Conservation (phyloP, 2,113 vertebrate genomes). For the Pterophyllum scalare region DNA sequence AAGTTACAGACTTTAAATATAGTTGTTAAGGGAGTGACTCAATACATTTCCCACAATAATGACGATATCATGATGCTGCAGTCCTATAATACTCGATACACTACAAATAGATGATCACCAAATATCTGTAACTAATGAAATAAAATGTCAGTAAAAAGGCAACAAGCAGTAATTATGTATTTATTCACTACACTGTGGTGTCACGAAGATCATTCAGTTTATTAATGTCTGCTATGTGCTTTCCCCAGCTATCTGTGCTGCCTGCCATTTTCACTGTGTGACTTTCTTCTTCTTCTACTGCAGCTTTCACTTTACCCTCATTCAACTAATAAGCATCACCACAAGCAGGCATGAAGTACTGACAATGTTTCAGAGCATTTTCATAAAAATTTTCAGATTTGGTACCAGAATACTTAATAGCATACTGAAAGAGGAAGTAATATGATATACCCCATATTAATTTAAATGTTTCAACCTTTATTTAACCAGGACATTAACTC, state of each 20-base stretch:
- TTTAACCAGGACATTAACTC: background rate
- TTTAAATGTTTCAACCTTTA: background rate
- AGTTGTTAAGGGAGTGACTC: background rate
- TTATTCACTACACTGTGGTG: background rate
- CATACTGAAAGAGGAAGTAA: background rate
- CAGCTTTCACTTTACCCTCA: background rate
- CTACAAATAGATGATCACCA: background rate
- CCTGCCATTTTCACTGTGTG: background rate
- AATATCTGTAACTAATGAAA: background rate
- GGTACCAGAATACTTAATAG: background rate
- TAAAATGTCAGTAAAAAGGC: background rate
- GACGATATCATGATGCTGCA: background rate
- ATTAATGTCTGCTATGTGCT: background rate
- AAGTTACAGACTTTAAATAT: background rate
- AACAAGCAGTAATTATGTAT: background rate
- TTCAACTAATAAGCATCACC: background rate
- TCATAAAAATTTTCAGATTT: background rate
- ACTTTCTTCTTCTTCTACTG: background rate
- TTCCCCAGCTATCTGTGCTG: background rate
- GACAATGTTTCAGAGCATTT: background rate
- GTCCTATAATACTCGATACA: background rate
- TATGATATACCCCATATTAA: background rate
- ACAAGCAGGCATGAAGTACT: background rate
- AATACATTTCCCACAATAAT: background rate
- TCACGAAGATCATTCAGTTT: background rate